Evolutionary conservation across 2,888 invertebrate species (phyloP).

Genomic region (Drosophila ustulata): DNA sequence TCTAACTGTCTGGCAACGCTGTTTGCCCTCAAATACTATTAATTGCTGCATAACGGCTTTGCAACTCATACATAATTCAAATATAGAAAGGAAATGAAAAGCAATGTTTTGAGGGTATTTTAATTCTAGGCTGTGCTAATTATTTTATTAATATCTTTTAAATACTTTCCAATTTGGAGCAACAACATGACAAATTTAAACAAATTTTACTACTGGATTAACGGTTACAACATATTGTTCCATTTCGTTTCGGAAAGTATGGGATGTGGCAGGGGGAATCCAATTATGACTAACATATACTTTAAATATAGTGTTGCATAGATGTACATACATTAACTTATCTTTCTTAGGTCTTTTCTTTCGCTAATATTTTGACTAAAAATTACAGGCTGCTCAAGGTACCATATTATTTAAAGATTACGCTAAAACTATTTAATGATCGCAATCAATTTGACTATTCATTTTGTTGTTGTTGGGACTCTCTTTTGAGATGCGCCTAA

Average conservation of each 20-base stretch:
- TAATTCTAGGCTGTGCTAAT: constrained; percentile 60
- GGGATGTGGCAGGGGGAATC: constrained; percentile 18
- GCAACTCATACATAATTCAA: constrained; percentile 1
- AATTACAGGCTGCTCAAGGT: constrained; percentile 66
- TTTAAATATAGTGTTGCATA: constrained; percentile 51
- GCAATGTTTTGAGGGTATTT: constrained; percentile 18
- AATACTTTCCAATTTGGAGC: constrained; percentile 53
- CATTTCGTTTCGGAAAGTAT: constrained; percentile 9
- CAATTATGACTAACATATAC: constrained; percentile 52
- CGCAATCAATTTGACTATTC: constrained; percentile 70
- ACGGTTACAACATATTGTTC: constrained; percentile 25
- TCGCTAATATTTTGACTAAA: constrained; percentile 71
- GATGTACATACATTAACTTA: constrained; percentile 59
- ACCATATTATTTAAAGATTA: constrained; percentile 55
- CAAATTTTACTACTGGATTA: constrained; percentile 67
- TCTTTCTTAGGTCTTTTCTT: constrained; percentile 71
- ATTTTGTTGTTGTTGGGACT: constrained; percentile 3
- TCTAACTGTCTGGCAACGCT: constrained; percentile 28
- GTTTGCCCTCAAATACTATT: neutral
- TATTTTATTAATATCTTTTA: constrained; percentile 48
- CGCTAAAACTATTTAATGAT: constrained; percentile 52
- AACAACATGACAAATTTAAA: constrained; percentile 63
- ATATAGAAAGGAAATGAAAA: constrained; percentile 1
- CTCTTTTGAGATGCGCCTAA: constrained; percentile 29
- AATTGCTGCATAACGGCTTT: constrained; percentile 22